These are phyloP conservation scores for Lochmaea capreae DNA, from an alignment of 2,888 invertebrate genomes.

Conservation along the genomic window DNA sequence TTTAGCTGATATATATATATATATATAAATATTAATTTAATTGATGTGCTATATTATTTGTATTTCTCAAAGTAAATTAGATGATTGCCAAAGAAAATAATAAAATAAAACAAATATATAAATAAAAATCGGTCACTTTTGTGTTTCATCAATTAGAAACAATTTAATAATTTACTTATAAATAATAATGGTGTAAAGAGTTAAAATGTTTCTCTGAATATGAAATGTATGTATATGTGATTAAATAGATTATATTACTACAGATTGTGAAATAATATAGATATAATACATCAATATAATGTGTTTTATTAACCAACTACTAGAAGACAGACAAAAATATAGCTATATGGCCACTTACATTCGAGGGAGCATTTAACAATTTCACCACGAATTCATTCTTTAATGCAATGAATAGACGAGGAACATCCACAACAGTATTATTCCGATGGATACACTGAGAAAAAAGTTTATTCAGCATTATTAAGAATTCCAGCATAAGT, in stretches of 20 bases:
- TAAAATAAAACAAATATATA: not conserved
- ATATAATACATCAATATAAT: constrained; percentile 58
- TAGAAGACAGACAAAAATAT: not conserved
- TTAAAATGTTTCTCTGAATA: constrained; percentile 51
- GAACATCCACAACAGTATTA: too few relatives aligned
- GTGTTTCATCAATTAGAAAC: constrained; percentile 50
- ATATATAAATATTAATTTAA: constrained; percentile 52
- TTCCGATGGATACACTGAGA: too few relatives aligned
- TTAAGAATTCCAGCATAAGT: too few relatives aligned
- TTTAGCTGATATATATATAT: constrained; percentile 57
- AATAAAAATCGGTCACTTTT: constrained; percentile 40
- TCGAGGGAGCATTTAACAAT: too few relatives aligned
- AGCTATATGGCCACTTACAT: too few relatives aligned
- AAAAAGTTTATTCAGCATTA: too few relatives aligned
- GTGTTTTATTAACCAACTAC: not conserved
- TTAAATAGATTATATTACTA: constrained; percentile 60
- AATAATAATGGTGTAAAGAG: constrained; percentile 32
- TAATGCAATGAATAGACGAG: too few relatives aligned
- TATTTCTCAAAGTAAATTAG: constrained; percentile 57
- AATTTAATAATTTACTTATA: constrained; percentile 36
- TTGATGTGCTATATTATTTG: constrained; percentile 64
- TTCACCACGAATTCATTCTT: too few relatives aligned
- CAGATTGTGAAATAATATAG: constrained; percentile 63
- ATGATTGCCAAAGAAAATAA: constrained; percentile 48
- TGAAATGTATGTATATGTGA: constrained; percentile 63